Base-by-base conservation (phyloP, 2,888 invertebrate species). In the Orchesella flavescens region DNA sequence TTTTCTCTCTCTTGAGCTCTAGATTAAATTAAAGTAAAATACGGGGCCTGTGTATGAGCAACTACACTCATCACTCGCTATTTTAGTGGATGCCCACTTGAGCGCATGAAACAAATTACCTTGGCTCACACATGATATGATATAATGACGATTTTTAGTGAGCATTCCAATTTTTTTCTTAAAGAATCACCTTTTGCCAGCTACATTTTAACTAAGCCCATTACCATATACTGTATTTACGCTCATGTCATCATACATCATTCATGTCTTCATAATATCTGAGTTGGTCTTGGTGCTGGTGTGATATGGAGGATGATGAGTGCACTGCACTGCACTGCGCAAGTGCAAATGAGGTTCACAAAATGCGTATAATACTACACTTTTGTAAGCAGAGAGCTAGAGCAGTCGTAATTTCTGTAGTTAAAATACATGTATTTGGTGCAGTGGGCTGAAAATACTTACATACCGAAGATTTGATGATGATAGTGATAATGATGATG, bases 1-100 rank as follows among this genome's bases (percentile, higher is more conserved):
- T 17, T n/a, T 53, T 53, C 3, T 63, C 10, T 21, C 10, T 21
- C 7, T 24, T 24, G 4, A 17, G 17, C 23, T 63, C 13, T 23
- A 63, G 13, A 63, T 63, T 63, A 63, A 63, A 63, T 63, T 63
- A 63, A 63, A n/a, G 63, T 15, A 63, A 63, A 34, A 34, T 34
- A 34, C 34, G 34, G 34, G 7, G 34, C 7, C 34, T 34, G 34
- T 7, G 7, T 34, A 34, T 34, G n/a, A n/a, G n/a, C n/a, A n/a
- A n/a, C n/a, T n/a, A n/a, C n/a, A n/a, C n/a, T n/a, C n/a, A 34
- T 53, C 53, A n/a, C 53, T 53, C 53, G 3, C 53, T 5, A 17
- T n/a, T 57, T 53, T 53, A 10, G 57, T 57, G 57, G 57, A 57
- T 57, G 57, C 57, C 57, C 57, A 57, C n/a, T n/a, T n/a, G n/a